Evolutionary conservation across 1,140 invertebrate genomes (phyloP), one percentile per base, ranked within the genome.

Genomic region (Leguminivora glycinivorella): DNA sequence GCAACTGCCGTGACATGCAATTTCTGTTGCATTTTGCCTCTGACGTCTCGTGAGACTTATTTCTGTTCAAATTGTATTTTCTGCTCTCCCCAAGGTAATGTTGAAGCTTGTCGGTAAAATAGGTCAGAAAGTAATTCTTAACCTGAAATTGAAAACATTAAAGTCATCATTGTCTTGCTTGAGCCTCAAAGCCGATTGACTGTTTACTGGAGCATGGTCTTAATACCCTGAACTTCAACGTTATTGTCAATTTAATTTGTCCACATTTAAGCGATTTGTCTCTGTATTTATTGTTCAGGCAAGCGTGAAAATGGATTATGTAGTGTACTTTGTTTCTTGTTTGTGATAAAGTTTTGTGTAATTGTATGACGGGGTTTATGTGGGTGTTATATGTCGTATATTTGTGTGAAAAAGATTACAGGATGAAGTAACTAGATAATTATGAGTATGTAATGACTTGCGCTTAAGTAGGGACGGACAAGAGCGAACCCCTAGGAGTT

Each of bases 21-120:
- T 52, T 52, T 17, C 47, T 17, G 47, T 52, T 52, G 47, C 47
- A 52, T 52, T 22, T 43, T 43, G 14, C 40, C 3, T 52, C 47
- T 52, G 47, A 52, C 47, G 47, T 52, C 47, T 2, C 47, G 7
- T 22, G 17, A 52, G 47, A 52, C 19, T 52, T 52, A 52, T 52
- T 52, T 52, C 47, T 52, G 47, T 52, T 52, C 17, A 52, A 52
- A 52, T 22, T 9, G 47, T 52, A 52, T 52, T 52, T 52, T 52
- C 47, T 52, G 7, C 7, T 52, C 19, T 38, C 34, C 22, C 47
- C 19, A 52, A 52, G 2, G 47, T 52, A 52, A 52, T 9, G 47
- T 52, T 52, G 7, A 52, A 52, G 47, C 19, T 22, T 52, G 12
- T 52, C 47, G 5, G 5, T 22, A 52, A 52, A 52, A 19, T 52